These are phyloP conservation scores for Coelopa frigida DNA, from an alignment of 1,140 invertebrate species.

Conservation along the genomic window DNA sequence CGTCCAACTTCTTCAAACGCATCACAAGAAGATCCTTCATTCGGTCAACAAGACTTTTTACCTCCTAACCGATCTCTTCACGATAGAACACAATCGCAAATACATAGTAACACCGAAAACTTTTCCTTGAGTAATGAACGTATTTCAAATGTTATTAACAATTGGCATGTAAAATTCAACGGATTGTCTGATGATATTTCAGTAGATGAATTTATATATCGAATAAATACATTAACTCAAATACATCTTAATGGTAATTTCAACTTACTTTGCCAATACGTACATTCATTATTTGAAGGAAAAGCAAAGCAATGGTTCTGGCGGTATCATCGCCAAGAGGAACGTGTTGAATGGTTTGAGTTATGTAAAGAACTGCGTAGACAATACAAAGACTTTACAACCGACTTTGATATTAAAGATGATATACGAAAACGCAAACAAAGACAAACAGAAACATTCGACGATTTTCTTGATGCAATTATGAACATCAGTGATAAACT, in stretches of 20 bases:
- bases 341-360: background rate
- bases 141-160: slow-evolving; percentile 4
- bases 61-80: too few species aligned
- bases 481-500: background rate
- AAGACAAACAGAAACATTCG: background rate
- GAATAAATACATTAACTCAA: background rate
- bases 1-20: too few species aligned
- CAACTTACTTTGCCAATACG: background rate
- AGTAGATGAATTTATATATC: slow-evolving; percentile 7
- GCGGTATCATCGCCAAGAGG: slow-evolving; percentile 1
- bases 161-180: slow-evolving; percentile 8
- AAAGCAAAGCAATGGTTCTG: background rate
- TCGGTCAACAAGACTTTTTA: too few species aligned
- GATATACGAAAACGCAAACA: slow-evolving; percentile 7
- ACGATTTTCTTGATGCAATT: background rate
- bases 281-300: background rate
- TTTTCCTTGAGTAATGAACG: too few species aligned
- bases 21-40: too few species aligned
- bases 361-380: background rate
- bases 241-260: background rate
- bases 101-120: too few species aligned
- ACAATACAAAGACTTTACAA: background rate
- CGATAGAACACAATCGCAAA: too few species aligned
- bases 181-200: background rate
- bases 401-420: slow-evolving; percentile 3